These are phyloP conservation scores for Paralichthys olivaceus DNA, from an alignment of 2,113 vertebrate genomes.

Conservation along the genomic window DNA sequence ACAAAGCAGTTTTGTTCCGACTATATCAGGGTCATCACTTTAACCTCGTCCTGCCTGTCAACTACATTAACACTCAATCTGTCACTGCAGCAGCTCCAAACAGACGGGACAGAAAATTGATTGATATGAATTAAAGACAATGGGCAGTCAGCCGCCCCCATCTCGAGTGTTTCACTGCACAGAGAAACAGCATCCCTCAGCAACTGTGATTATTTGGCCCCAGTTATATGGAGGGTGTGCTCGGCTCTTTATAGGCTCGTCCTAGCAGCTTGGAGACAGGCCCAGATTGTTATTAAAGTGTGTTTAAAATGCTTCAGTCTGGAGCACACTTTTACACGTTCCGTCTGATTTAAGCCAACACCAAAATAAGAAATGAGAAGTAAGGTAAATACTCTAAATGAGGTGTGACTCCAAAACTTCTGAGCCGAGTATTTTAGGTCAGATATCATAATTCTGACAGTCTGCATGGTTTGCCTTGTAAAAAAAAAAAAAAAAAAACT, in stretches of 20 bases:
- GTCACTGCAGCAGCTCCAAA: not conserved
- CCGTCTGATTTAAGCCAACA: slow-evolving; percentile 50
- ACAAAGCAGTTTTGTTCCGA: not conserved
- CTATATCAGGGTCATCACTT: slow-evolving; percentile 8
- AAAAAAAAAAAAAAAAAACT: slow-evolving; percentile 33
- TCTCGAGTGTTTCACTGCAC: slow-evolving; percentile 45
- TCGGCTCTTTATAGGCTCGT: slow-evolving; percentile 36
- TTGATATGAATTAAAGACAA: not conserved
- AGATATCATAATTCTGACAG: slow-evolving; percentile 21
- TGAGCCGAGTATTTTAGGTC: not conserved
- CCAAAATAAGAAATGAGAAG: slow-evolving; percentile 31
- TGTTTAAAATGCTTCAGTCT: slow-evolving; percentile 52
- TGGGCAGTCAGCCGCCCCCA: slow-evolving; percentile 21
- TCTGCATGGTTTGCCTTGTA: slow-evolving; percentile 15
- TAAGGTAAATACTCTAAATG: slow-evolving; percentile 25
- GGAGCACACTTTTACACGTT: slow-evolving; percentile 52
- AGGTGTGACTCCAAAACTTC: slow-evolving; percentile 30
- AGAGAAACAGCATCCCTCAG: slow-evolving; percentile 69
- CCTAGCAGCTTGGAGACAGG: slow-evolving; percentile 36
- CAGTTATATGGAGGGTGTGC: slow-evolving; percentile 13
- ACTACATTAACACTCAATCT: not conserved
- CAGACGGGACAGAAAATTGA: slow-evolving; percentile 20
- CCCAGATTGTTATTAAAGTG: slow-evolving; percentile 61
- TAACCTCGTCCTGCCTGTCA: not conserved
- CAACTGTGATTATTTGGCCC: slow-evolving; percentile 69